Base-by-base conservation (phyloP, 2,888 invertebrate species). In the Acheta domesticus region DNA sequence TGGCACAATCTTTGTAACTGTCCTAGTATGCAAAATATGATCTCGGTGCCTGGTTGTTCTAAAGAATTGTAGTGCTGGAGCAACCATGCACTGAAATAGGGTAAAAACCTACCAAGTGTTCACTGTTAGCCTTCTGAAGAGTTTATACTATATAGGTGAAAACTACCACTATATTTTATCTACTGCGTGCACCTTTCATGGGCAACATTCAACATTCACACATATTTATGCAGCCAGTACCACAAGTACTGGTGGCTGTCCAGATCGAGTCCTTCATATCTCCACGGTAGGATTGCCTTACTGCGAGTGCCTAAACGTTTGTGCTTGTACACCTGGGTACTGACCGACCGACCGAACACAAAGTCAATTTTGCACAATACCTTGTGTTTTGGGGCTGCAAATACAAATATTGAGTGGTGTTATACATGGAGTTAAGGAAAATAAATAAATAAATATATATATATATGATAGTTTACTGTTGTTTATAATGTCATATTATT, bases 241-340 rank as follows among this genome's bases (percentile, higher is more conserved):
- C 14, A 78, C 78, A 74, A 20, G 50, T 76, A 62, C 78, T 78
- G 77, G 81, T 79, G 73, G 62, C 74, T 80, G 80, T 80, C 80
- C 79, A 80, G 49, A 79, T 50, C 74, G 78, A 76, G 81, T 80
- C 80, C 81, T 80, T 79, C 80, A 79, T 81, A 81, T 81, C 81
- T 81, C 80, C 81, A 82, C 82, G 81, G 74, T 82, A 82, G 82
- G 82, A 82, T 78, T 80, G 82, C 82, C 82, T 82, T 82, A 82
- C 81, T 82, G 80, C 79, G 82, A 82, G 82, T 82, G 82, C 82
- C 82, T 82, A 81, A 79, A 80, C 77, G 76, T 78, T 79, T 81
- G 81, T 82, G 82, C 80, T 81, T 80, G 81, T 81, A 80, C 80
- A 82, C 82, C 81, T 81, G 79, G 80, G 77, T 78, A 78, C 48